Base-by-base conservation (phyloP, 2,797 vertebrate species). In the Bovichtus variegatus region DNA sequence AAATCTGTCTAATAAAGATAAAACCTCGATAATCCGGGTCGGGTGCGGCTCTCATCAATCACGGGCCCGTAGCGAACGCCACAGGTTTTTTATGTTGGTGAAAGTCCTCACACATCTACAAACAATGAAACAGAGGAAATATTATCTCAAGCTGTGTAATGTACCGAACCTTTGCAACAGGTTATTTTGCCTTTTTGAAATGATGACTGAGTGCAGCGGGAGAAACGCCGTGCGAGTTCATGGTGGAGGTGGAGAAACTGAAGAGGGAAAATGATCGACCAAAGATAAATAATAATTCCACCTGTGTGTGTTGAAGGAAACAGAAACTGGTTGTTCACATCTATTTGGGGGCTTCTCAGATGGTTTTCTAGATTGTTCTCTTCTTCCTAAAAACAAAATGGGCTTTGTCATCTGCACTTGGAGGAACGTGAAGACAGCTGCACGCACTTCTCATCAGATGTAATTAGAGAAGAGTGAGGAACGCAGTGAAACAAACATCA, bases 141-240 rank as follows among this genome's bases (percentile, higher is more conserved):
- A 40, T 71, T 9, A 60, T 40, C 12, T 51, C 36, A 4, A n/a
- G 44, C 27, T 44, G 65, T 53, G 55, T 54, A 18, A 76, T 40
- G 31, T 31, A 61, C 23, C 3, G 4, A 21, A 68, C 49, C 15
- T 62, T 55, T 54, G 54, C 21, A 23, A 31, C 5, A 18, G 23
- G 41, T 12, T 16, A 23, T 70, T 41, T 5, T 6, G 40, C 5
- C 4, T n/a, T 51, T 61, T 36, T 43, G 19, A 54, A 12, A 59
- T n/a, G n/a, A 27, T 1, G 44, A 60, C 3, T 43, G 63, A 65
- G 16, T 15, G 54, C 13, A 50, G 7, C 15, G 6, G 7, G 63
- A 60, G 53, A 41, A 25, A n/a, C n/a, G n/a, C n/a, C n/a, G n/a
- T n/a, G n/a, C n/a, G n/a, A n/a, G n/a, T n/a, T n/a, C n/a, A n/a